Conservation (phyloP, 2,113 vertebrate genomes). For the Tragelaphus scriptus region DNA sequence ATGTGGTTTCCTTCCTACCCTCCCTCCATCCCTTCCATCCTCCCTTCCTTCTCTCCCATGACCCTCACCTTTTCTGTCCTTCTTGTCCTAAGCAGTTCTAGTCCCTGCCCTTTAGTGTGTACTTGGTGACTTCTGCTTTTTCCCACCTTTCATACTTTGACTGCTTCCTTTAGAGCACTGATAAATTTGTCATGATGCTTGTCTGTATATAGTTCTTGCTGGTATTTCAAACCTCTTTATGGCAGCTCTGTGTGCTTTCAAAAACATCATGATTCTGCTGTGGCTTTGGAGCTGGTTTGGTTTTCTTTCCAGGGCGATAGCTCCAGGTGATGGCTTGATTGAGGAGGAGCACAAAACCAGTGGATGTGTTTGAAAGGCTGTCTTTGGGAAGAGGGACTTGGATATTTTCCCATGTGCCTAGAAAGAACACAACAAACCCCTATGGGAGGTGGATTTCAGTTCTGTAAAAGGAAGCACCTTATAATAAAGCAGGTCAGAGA, state of each 20-base stretch:
- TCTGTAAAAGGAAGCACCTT: background rate
- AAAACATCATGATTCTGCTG: background rate
- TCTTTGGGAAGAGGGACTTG: background rate
- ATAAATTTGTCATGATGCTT: background rate
- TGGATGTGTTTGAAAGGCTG: background rate
- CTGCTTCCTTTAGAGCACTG: background rate
- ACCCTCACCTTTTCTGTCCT: background rate
- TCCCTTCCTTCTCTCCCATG: background rate
- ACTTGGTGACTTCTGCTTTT: background rate
- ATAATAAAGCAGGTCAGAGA: background rate
- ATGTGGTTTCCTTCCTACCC: background rate
- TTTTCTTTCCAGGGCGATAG: background rate
- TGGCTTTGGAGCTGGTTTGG: background rate
- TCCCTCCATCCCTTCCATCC: background rate
- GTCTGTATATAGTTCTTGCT: background rate
- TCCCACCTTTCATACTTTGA: background rate
- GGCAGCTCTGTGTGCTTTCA: background rate
- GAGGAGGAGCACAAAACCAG: background rate
- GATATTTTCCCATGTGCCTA: background rate
- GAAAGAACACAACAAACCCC: background rate
- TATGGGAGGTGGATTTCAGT: background rate
- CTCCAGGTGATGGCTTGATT: background rate
- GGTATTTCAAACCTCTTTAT: background rate
- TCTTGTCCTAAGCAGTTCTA: background rate
- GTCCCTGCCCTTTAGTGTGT: background rate